Evolutionary conservation across 2,888 invertebrate genomes (phyloP), one percentile per base, ranked within the genome.

Genomic region (Drosophila austrosaltans): DNA sequence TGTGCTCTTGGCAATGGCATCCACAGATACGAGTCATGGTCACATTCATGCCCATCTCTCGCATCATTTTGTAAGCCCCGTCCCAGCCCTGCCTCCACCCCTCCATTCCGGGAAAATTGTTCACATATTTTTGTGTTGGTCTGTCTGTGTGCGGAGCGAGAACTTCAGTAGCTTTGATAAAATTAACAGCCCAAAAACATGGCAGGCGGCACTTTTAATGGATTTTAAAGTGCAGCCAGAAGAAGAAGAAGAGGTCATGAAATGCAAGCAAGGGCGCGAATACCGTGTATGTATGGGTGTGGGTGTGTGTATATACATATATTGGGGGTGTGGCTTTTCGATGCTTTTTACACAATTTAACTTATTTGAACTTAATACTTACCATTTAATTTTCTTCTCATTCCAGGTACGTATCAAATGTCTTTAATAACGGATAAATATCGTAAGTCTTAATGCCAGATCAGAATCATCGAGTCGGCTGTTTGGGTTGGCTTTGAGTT

Each of bases 91-190:
- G 16, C 8, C 36, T 10, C 66, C 25, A 36, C 30, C 58, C 16
- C 32, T 20, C 44, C 62, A 39, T 8, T 22, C 40, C 57, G 36
- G 32, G 48, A 28, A 48, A 48, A 48, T 57, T 70, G 57, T 57
- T 59, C 65, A 58, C 68, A 68, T 60, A 60, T 71, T 64, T 71
- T 71, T 36, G 36, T 36, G 36, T 60, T 64, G 70, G 36, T 28
- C 71, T 32, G 48, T 48, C 53, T 36, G 62, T 54, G 62, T 54
- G 8, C 8, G 36, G 2, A 53, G 64, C 54, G 36, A 64, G 36
- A 64, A 60, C 71, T 32, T 64, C 84, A 86, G 89, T 79, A 83
- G 85, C 84, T 75, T 78, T 88, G 89, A 86, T 86, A 78, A 86
- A 86, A 86, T 86, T 88, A 86, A 88, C 84, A 73, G 87, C 70